Conservation (phyloP, 1,140 invertebrate genomes). For the Tetragnatha versicolor region DNA sequence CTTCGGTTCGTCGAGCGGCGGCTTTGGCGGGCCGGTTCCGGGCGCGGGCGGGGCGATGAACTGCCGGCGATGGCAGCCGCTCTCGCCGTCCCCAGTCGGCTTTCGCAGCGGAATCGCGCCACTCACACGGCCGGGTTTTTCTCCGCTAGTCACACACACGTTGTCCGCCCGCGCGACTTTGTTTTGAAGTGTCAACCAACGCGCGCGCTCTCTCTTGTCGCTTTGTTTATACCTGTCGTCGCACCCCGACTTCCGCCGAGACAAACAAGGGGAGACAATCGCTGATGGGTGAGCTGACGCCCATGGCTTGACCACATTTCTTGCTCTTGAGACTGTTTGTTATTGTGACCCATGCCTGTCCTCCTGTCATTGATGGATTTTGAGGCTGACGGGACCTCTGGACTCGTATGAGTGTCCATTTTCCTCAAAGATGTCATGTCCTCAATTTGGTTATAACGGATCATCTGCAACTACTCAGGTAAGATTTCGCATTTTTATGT, state of each 20-base stretch:
- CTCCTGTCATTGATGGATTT: slow-evolving; percentile 23
- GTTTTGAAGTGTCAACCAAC: neutral
- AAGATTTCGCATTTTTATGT: no score
- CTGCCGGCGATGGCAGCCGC: slow-evolving; percentile 3
- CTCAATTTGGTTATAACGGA: slow-evolving; percentile 79
- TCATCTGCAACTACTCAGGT: slow-evolving; percentile 82
- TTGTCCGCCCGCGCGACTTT: neutral
- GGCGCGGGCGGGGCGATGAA: slow-evolving; percentile 2
- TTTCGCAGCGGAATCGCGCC: slow-evolving; percentile 16
- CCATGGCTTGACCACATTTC: neutral
- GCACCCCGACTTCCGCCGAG: neutral
- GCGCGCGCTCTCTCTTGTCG: neutral
- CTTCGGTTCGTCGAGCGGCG: slow-evolving; percentile 23
- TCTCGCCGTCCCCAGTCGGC: slow-evolving; percentile 36
- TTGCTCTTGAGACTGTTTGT: no score
- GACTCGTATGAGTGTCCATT: slow-evolving; percentile 44
- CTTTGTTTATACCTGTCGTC: neutral
- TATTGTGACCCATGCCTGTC: neutral
- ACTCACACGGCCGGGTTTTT: slow-evolving; percentile 2
- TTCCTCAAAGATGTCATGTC: slow-evolving; percentile 73
- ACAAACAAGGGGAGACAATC: neutral
- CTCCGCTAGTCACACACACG: no score
- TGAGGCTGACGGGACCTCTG: neutral
- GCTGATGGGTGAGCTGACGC: neutral
- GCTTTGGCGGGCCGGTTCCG: slow-evolving; percentile 10